These are phyloP conservation scores for Carapus acus DNA, from an alignment of 2,797 vertebrate species.

Conservation along the genomic window DNA sequence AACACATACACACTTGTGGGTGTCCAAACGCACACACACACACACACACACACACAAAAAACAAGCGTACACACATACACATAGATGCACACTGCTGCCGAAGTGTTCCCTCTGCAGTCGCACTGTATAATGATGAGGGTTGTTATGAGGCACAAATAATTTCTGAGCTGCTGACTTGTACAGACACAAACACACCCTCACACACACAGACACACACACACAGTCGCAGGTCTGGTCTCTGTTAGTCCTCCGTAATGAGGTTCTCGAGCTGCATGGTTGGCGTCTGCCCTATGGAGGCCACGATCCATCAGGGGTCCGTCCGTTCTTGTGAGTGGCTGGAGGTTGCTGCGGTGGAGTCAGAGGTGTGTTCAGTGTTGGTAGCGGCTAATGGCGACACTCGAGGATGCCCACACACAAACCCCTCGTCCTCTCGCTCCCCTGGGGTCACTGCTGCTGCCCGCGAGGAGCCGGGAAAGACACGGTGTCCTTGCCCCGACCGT, in stretches of 20 bases:
- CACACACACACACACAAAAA: too few relatives aligned
- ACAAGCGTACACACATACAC: too few relatives aligned
- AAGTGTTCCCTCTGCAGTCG: slow-evolving; percentile 49
- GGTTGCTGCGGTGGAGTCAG: slow-evolving; percentile 25
- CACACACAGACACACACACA: slow-evolving; percentile 8
- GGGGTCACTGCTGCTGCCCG: slow-evolving; percentile 17
- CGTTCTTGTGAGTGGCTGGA: slow-evolving; percentile 43
- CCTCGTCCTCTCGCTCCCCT: slow-evolving; percentile 20
- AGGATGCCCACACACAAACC: slow-evolving; percentile 21
- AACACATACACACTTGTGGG: too few relatives aligned
- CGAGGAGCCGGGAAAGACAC: slow-evolving; percentile 20
- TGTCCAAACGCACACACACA: too few relatives aligned
- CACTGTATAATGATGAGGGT: slow-evolving; percentile 57
- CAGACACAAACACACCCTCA: slow-evolving; percentile 22
- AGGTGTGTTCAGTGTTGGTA: slow-evolving; percentile 25
- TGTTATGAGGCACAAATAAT: slow-evolving; percentile 44
- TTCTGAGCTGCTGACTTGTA: background rate
- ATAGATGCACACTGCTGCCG: slow-evolving; percentile 17
- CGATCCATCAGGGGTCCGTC: slow-evolving; percentile 46
- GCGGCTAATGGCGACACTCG: slow-evolving; percentile 46
- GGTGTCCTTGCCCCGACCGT: too few relatives aligned
- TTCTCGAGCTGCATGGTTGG: slow-evolving; percentile 31
- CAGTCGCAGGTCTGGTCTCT: slow-evolving; percentile 16
- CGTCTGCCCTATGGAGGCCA: slow-evolving; percentile 17
- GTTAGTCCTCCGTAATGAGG: slow-evolving; percentile 56